Percentiles rank a stretch among this genome's conserved stretches.
Evolutionary conservation across 2,888 invertebrate species (phyloP).

Genomic region (Ophion ellenae): DNA sequence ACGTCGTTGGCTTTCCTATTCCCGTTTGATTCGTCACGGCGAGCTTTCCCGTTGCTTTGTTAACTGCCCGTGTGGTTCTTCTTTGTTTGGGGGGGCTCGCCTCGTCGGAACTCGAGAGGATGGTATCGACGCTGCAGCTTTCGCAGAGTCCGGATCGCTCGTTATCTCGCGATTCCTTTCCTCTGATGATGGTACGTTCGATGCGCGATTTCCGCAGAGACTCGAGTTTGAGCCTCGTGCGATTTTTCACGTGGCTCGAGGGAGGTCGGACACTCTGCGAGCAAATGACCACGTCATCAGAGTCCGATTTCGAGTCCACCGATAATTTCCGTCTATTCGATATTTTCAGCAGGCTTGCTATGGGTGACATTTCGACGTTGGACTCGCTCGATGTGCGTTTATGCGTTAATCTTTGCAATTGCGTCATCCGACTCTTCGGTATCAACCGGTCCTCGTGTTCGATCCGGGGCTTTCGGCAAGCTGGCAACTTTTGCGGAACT

Average conservation of each 20-base stretch:
- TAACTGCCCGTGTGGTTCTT: not conserved
- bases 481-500: conserved; percentile 18
- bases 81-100: conserved; percentile 19
- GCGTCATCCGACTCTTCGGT: conserved; percentile 25
- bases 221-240: conserved; percentile 66
- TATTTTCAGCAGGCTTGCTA: conserved; percentile 70
- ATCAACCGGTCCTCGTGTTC: conserved; percentile 15
- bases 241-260: conserved; percentile 60
- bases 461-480: not conserved
- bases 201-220: conserved; percentile 59
- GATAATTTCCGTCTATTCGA: conserved; percentile 69
- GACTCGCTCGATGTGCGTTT: conserved; percentile 66
- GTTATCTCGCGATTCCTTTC: conserved; percentile 14
- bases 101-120: conserved; percentile 54
- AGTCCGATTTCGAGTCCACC: conserved; percentile 77
- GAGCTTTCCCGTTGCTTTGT: not conserved
- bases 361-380: conserved; percentile 65
- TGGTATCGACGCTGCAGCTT: conserved; percentile 47
- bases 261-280: conserved; percentile 71
- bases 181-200: conserved; percentile 34
- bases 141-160: conserved; percentile 5
- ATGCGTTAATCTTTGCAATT: conserved; percentile 54
- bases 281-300: conserved; percentile 76
- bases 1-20: conserved; percentile 37
- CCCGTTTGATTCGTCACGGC: conserved; percentile 9